phyloP scores from a whole-genome alignment of 2,888 invertebrate genomes.

The Toxonevra muliebris region DNA sequence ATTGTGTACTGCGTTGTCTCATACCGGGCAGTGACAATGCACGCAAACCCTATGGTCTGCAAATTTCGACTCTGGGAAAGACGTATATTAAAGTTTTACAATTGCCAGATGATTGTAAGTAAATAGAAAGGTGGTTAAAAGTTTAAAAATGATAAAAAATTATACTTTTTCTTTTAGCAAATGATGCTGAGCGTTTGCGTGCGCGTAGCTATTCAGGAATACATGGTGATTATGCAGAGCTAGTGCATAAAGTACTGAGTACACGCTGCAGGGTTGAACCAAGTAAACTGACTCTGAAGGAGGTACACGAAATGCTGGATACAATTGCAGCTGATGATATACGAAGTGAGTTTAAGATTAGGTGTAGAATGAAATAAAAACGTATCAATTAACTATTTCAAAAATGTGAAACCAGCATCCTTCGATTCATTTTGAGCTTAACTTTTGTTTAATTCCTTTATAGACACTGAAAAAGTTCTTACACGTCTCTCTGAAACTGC shows the following conservation, averaged over 20 bases:
- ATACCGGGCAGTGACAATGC: conserved; percentile 82
- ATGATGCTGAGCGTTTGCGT: conserved; percentile 60
- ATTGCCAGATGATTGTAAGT: conserved; percentile 72
- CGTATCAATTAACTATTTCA: too few species aligned
- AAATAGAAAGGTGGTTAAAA: background rate
- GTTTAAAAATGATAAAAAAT: background rate
- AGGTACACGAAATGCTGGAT: conserved; percentile 81
- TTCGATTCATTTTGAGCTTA: background rate
- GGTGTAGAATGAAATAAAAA: too few species aligned
- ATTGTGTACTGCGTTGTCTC: conserved; percentile 80
- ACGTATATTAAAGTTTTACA: conserved; percentile 78
- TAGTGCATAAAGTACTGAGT: conserved; percentile 77
- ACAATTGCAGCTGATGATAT: conserved; percentile 75
- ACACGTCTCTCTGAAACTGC: conserved; percentile 73
- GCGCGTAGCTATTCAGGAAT: conserved; percentile 45
- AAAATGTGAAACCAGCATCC: background rate
- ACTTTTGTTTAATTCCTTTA: background rate
- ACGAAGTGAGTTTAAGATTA: conserved; percentile 67
- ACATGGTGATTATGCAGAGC: conserved; percentile 80
- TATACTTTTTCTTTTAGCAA: conserved; percentile 53
- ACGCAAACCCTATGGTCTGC: conserved; percentile 83
- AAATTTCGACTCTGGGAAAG: conserved; percentile 78
- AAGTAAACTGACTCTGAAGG: conserved; percentile 71
- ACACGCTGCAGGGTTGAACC: conserved; percentile 65
- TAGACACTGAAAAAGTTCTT: conserved; percentile 71